Base-by-base conservation (phyloP, 2,797 vertebrate genomes). In the Columba guinea region DNA sequence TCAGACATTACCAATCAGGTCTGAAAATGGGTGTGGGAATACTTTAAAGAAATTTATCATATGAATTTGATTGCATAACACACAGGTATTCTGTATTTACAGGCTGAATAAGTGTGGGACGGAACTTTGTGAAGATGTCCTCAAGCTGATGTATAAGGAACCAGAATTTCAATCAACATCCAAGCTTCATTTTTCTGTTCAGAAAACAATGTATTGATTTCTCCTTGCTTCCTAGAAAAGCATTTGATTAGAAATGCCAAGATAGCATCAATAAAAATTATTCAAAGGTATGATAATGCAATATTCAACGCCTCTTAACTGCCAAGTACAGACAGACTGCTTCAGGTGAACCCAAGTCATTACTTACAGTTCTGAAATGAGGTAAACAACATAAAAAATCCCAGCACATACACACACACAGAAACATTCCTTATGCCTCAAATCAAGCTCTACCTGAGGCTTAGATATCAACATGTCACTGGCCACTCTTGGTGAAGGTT, bases 21-120 rank as follows among this genome's bases (percentile, higher is more conserved):
- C 63, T 94, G 85, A 77, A 96, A 96, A 93, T 53, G 84, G 86
- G 95, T 58, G 91, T 96, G 96, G 87, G 84, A 96, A 90, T 74
- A 77, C 41, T 80, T 84, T 4, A 68, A 91, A 89, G 74, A 93
- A 94, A 83, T 64, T 84, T 34, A 85, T 93, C 90, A 74, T 8
- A 41, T 62, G 71, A 22, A 70, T 59, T 76, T 94, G 83, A 90
- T 95, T 96, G 90, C 86, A 77, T 70, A 96, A 96, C 27, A 86
- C 34, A 49, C 37, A 82, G 89, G 63, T 35, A 85, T 87, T 79
- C 59, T 58, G 15, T 64, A 22, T 48, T 62, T 73, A 78, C 9
- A 56, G 62, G 48, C 30, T 70, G 74, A 59, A 14, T 81, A 86
- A 76, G 6, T 87, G 60, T 49, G 89, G 56, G 56, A 70, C 55